These are phyloP conservation scores for Cydia splendana DNA, from an alignment of 1,140 invertebrate species.

Conservation along the genomic window DNA sequence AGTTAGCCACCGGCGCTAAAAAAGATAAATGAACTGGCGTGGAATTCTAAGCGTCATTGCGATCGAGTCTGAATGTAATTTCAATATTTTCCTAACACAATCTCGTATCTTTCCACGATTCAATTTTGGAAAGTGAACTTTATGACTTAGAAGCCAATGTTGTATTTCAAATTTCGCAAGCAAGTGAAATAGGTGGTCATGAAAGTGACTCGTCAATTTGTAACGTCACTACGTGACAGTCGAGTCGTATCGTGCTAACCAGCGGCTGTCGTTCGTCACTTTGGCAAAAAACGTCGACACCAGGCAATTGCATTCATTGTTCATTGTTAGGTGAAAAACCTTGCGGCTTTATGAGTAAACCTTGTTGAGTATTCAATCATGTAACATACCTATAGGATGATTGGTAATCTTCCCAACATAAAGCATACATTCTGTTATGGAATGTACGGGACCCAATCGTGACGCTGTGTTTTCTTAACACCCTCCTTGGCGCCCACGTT, in stretches of 20 bases:
- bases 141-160: neutral
- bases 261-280: slow-evolving; percentile 39
- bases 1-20: slow-evolving; percentile 35
- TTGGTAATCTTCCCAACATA: too few species aligned
- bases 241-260: slow-evolving; percentile 38
- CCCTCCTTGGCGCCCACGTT: slow-evolving; percentile 45
- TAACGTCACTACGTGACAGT: slow-evolving; percentile 36
- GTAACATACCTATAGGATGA: too few species aligned
- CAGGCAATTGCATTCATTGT: slow-evolving; percentile 42
- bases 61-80: slow-evolving; percentile 53
- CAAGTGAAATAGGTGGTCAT: neutral
- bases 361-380: too few species aligned
- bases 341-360: slow-evolving; percentile 37
- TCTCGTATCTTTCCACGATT: neutral
- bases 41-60: slow-evolving; percentile 48
- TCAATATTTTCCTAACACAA: slow-evolving; percentile 34
- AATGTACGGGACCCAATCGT: neutral
- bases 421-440: neutral
- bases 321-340: slow-evolving; percentile 49
- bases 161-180: neutral
- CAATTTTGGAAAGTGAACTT: neutral
- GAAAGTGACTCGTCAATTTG: neutral
- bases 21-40: slow-evolving; percentile 49
- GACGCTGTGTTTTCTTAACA: slow-evolving; percentile 34
- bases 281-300: slow-evolving; percentile 39